Conservation (phyloP, 2,113 vertebrate genomes). For the Neolamprologus tretocephalus region DNA sequence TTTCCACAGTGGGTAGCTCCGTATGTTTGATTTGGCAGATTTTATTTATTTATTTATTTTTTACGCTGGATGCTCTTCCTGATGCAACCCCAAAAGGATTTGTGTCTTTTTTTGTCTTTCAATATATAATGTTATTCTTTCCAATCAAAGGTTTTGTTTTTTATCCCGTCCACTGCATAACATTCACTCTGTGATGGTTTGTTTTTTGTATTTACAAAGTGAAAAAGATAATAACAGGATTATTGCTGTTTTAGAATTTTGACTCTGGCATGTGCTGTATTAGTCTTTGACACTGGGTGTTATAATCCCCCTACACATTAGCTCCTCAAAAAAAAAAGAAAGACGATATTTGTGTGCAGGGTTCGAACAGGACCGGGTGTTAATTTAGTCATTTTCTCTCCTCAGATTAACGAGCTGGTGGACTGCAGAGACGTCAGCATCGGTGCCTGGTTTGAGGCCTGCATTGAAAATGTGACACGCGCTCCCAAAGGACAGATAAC, state of each 20-base stretch:
- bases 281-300: not conserved
- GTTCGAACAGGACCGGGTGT: not conserved
- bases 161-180: not conserved
- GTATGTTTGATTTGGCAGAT: not conserved
- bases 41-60: not conserved
- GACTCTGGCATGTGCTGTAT: not conserved
- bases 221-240: not conserved
- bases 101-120: not conserved
- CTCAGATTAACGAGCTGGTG: slow-evolving; percentile 95
- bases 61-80: not conserved
- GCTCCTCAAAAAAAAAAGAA: not conserved
- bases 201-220: not conserved
- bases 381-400: slow-evolving; percentile 10
- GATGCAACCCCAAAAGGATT: not conserved
- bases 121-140: not conserved
- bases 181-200: not conserved
- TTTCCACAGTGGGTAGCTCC: not conserved
- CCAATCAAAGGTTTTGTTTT: not conserved
- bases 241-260: not conserved
- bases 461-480: slow-evolving; percentile 84
- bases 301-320: not conserved
- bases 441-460: slow-evolving; percentile 96
- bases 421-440: slow-evolving; percentile 93
- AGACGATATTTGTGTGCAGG: not conserved
- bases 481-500: slow-evolving; percentile 81